Conservation (phyloP, 2,113 vertebrate genomes). For the Phyllopteryx taeniolatus region DNA sequence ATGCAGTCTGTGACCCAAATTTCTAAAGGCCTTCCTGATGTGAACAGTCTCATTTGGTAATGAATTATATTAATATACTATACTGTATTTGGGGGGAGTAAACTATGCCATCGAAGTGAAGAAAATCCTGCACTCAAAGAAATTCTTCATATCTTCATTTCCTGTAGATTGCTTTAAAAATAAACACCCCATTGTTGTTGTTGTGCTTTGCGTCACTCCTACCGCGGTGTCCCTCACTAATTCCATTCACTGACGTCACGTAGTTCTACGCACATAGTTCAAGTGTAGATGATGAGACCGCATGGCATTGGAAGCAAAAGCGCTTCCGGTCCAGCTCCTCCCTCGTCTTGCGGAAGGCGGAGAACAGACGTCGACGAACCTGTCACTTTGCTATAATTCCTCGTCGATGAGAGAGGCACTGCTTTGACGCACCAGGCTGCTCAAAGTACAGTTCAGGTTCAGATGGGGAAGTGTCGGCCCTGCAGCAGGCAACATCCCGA, state of each 20-base stretch:
- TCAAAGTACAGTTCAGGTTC: constrained; percentile 22
- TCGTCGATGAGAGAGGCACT: constrained; percentile 31
- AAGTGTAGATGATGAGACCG: constrained; percentile 26
- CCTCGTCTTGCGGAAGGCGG: constrained; percentile 19
- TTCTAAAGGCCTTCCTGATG: background rate
- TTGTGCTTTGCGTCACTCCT: constrained; percentile 22
- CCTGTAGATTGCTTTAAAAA: background rate
- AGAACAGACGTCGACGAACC: constrained; percentile 15
- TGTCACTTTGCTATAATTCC: constrained; percentile 29
- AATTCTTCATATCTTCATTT: background rate
- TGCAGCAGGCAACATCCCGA: constrained; percentile 2
- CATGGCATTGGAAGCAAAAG: constrained; percentile 37
- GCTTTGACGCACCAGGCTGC: constrained; percentile 18
- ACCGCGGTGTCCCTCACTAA: constrained; percentile 17
- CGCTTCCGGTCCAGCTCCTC: constrained; percentile 23
- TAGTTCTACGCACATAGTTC: constrained; percentile 36
- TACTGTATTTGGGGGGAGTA: background rate
- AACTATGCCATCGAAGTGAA: background rate
- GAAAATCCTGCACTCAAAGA: background rate
- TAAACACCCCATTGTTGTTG: background rate
- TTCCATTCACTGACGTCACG: constrained; percentile 50
- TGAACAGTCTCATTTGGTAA: background rate
- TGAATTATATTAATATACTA: background rate
- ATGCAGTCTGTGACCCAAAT: no score
- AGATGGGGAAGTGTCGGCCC: constrained; percentile 20